Evolutionary conservation across 2,888 invertebrate species (phyloP).

Genomic region (Cetonia aurata): DNA sequence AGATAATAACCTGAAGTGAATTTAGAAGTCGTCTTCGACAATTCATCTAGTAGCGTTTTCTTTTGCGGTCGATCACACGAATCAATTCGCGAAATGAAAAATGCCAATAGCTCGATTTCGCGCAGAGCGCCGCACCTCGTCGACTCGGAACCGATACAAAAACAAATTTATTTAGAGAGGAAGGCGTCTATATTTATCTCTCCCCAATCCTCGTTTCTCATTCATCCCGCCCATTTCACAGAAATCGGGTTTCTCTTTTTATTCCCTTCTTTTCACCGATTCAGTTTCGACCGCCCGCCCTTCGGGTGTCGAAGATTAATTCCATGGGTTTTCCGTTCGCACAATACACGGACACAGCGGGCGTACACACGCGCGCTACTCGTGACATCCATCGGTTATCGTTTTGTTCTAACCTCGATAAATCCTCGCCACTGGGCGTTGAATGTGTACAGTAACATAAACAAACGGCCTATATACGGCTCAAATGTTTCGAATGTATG

Average conservation of each 20-base stretch:
- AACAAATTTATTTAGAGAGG: constrained; percentile 41
- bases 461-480: constrained; percentile 33
- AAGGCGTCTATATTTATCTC: constrained; percentile 40
- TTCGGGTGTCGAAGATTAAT: constrained; percentile 40
- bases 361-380: constrained; percentile 12
- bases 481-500: constrained; percentile 37
- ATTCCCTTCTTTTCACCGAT: constrained; percentile 30
- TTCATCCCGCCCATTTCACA: constrained; percentile 40
- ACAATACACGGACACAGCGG: neutral
- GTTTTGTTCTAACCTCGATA: constrained; percentile 38
- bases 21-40: constrained; percentile 12
- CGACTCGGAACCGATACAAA: constrained; percentile 38
- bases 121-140: constrained; percentile 23
- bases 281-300: constrained; percentile 26
- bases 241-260: constrained; percentile 31
- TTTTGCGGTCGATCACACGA: constrained; percentile 23
- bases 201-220: constrained; percentile 38
- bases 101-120: constrained; percentile 26
- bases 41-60: constrained; percentile 12
- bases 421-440: constrained; percentile 28
- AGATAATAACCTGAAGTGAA: constrained; percentile 12
- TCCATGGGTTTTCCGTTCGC: constrained; percentile 38
- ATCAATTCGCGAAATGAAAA: constrained; percentile 37
- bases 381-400: constrained; percentile 38
- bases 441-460: constrained; percentile 38